Base-by-base conservation (phyloP, 2,797 vertebrate genomes). In the Acanthurus lineatus region DNA sequence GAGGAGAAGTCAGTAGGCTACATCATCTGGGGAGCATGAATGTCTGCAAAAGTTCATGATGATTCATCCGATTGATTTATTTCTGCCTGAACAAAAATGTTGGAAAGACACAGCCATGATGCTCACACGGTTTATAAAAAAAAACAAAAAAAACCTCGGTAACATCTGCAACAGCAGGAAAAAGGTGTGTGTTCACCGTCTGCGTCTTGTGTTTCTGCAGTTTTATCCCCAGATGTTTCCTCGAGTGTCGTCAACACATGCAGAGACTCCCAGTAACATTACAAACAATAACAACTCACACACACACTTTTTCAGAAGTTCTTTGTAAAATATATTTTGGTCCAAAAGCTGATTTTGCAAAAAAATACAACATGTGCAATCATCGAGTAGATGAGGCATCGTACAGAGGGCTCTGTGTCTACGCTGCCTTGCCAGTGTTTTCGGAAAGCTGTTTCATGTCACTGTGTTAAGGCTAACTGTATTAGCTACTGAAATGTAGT, bases 241-340 rank as follows among this genome's bases (percentile, higher is more conserved):
- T 25, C n/a, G n/a, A n/a, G n/a, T n/a, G n/a, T n/a, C n/a, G n/a
- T n/a, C 25, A 25, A 42, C 40, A 9, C 0, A 40, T 40, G 40
- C 40, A 5, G 9, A 40, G 0, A 5, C n/a, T 6, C 25, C 12
- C 22, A 5, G 19, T 63, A 35, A 15, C 1, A 15, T 44, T 4
- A 9, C 15, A 20, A 14, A 22, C 14, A 87, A 83, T 20, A 73
- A 85, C 0, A 61, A 87, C 9, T 71, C 74, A 56, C 20, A 86
- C 66, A 76, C 47, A n/a, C n/a, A 25, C 25, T 25, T 4, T 4
- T 14, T 68, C 60, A 89, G 73, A 84, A 91, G 82, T 92, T 92
- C 77, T 89, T 92, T 88, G 87, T 89, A 95, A 95, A 95, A 95
- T 93, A 95, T 92, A 95, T 95, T 94, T 95, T 95, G 93, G 94